Evolutionary conservation across 2,888 invertebrate species (phyloP).

Genomic region (Serrognathus titanus): DNA sequence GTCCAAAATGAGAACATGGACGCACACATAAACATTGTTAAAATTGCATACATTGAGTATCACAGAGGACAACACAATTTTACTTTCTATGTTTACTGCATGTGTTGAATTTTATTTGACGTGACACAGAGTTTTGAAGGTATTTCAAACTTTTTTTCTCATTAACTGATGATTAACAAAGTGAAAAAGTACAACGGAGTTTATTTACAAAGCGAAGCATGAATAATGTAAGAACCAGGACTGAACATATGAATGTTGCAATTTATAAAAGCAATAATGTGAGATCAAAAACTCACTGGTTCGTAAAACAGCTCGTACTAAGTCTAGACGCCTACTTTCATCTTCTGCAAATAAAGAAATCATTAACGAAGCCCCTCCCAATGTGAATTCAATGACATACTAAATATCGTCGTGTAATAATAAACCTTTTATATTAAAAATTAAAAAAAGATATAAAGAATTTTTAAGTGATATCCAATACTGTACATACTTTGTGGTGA

Average conservation of each 20-base stretch:
- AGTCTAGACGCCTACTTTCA: conserved; percentile 74
- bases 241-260: no score
- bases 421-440: conserved; percentile 4
- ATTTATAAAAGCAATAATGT: background rate
- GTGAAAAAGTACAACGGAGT: background rate
- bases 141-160: no score
- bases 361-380: conserved; percentile 14
- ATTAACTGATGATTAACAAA: no score
- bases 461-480: no score
- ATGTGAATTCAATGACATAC: background rate
- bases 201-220: conserved; percentile 7
- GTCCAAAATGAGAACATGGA: background rate
- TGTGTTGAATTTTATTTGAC: no score
- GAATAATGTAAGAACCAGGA: background rate
- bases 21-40: background rate
- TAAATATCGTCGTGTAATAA: conserved; percentile 3
- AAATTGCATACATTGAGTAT: background rate
- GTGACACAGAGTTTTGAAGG: no score
- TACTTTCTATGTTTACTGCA: no score
- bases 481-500: conserved; percentile 56
- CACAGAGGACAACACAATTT: no score
- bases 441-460: conserved; percentile 7
- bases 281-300: conserved; percentile 65
- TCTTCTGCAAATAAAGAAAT: conserved; percentile 58
- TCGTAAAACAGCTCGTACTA: conserved; percentile 78